Conservation (phyloP, 1,140 invertebrate genomes). For the Choristoneura fumiferana region DNA sequence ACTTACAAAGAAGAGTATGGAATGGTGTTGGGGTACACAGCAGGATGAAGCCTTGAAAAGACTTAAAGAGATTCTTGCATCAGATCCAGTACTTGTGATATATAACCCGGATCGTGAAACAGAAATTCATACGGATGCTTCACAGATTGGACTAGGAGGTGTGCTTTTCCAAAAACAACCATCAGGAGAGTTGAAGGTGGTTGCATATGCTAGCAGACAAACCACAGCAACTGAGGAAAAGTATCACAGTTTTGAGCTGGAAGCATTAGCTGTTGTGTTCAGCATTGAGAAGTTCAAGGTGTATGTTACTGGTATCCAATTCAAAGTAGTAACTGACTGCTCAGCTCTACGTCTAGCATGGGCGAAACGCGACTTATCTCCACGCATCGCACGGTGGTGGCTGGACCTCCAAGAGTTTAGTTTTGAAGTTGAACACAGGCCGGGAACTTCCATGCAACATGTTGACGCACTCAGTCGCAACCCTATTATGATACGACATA, state of each 20-base stretch:
- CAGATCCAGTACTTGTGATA: not conserved
- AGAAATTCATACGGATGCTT: slow-evolving; percentile 5
- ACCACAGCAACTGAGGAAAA: slow-evolving; percentile 4
- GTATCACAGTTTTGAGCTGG: slow-evolving; percentile 14
- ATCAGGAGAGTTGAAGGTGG: not conserved
- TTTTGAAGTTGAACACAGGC: no score
- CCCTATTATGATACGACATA: no score
- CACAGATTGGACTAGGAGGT: not conserved
- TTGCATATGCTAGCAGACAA: slow-evolving; percentile 10
- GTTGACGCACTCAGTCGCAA: no score
- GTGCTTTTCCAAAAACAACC: not conserved
- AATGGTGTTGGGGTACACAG: not conserved
- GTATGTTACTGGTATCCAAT: slow-evolving; percentile 10
- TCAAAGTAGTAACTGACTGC: slow-evolving; percentile 19
- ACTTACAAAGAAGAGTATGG: not conserved
- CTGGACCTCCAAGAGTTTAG: slow-evolving; percentile 36
- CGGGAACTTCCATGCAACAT: no score
- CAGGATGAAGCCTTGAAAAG: not conserved
- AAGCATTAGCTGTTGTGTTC: slow-evolving; percentile 16
- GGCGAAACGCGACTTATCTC: slow-evolving; percentile 29
- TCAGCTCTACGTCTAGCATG: slow-evolving; percentile 14
- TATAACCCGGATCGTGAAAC: not conserved
- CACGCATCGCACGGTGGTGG: slow-evolving; percentile 40
- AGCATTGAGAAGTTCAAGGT: not conserved
- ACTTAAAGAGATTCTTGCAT: not conserved